phyloP scores from a whole-genome alignment of 2,113 vertebrate species.

The Psophia crepitans region DNA sequence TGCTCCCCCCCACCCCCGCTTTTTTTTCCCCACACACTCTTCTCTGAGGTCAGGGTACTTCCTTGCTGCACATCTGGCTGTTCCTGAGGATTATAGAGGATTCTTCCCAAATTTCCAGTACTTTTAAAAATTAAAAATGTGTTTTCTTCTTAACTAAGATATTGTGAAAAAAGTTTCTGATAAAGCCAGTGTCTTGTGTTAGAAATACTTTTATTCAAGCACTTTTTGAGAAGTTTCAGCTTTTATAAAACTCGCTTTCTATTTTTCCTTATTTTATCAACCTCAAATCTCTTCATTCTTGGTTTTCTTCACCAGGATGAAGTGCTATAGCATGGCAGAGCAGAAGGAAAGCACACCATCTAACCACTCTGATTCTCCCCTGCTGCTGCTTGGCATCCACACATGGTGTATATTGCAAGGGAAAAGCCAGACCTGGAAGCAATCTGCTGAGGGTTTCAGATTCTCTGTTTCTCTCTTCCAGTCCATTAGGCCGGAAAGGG shows the following conservation, averaged over 20 bases:
- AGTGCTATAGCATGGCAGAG: not conserved
- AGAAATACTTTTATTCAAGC: not conserved
- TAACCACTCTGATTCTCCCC: slow-evolving; percentile 28
- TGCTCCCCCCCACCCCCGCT: no score
- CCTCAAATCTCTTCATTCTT: not conserved
- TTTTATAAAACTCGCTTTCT: not conserved
- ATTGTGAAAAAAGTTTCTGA: not conserved
- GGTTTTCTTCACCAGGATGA: not conserved
- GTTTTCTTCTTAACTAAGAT: not conserved
- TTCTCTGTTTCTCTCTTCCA: slow-evolving; percentile 51
- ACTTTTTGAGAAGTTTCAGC: not conserved
- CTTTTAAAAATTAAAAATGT: not conserved
- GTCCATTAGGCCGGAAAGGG: slow-evolving; percentile 42
- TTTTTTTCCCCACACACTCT: not conserved
- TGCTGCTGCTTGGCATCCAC: slow-evolving; percentile 53
- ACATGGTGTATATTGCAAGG: not conserved
- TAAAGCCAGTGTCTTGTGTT: not conserved
- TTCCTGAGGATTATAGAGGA: not conserved
- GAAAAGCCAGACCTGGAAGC: slow-evolving; percentile 45
- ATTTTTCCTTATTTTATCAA: not conserved
- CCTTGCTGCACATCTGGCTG: not conserved
- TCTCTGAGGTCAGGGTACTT: not conserved
- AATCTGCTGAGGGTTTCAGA: slow-evolving; percentile 60
- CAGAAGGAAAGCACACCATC: slow-evolving; percentile 4
- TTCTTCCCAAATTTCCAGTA: not conserved